These are phyloP conservation scores for Anas bernieri DNA, from an alignment of 2,797 vertebrate species.

Conservation along the genomic window DNA sequence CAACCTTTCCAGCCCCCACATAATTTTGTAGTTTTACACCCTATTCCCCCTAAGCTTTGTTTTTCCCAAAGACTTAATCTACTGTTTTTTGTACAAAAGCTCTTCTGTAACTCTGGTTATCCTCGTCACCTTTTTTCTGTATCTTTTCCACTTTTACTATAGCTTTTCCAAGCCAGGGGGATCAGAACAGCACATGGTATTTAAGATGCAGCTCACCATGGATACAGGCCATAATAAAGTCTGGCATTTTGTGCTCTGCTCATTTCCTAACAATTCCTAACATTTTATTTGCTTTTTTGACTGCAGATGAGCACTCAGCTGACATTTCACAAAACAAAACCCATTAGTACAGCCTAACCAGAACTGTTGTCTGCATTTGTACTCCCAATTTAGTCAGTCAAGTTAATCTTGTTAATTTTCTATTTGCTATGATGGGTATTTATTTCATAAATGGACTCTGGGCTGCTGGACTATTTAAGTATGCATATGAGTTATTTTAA, in stretches of 20 bases:
- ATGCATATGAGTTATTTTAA: not conserved
- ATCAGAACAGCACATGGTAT: not conserved
- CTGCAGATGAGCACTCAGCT: not conserved
- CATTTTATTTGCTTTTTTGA: not conserved
- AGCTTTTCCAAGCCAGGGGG: not conserved
- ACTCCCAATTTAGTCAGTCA: not conserved
- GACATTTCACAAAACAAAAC: slow-evolving; percentile 30
- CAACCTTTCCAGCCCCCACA: fast-evolving
- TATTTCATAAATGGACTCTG: not conserved
- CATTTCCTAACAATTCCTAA: not conserved
- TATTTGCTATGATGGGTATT: not conserved
- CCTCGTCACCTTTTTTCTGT: not conserved
- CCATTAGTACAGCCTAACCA: not conserved
- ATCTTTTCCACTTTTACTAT: not conserved
- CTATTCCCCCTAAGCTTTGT: not conserved
- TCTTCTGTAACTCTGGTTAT: not conserved
- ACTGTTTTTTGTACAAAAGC: not conserved
- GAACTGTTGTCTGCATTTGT: not conserved
- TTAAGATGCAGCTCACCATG: not conserved
- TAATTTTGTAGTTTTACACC: not conserved
- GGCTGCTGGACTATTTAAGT: not conserved
- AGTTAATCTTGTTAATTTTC: not conserved
- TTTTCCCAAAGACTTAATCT: not conserved
- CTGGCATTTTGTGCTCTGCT: slow-evolving; percentile 9
- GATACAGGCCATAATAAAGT: not conserved